These are phyloP conservation scores for Cydia amplana DNA, from an alignment of 1,140 invertebrate species.

Conservation along the genomic window DNA sequence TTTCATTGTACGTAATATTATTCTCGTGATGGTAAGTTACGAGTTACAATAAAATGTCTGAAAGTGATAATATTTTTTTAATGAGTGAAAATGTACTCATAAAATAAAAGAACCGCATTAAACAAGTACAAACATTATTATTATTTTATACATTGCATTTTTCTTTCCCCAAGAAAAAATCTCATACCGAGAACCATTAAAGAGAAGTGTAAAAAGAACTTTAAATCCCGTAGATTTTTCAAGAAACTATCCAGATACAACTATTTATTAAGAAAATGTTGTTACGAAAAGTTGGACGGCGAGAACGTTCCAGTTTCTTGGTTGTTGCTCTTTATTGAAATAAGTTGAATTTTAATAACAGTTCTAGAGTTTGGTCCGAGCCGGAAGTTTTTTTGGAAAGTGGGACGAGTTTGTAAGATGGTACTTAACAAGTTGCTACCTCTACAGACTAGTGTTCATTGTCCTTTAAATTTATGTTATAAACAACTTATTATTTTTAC, in stretches of 20 bases:
- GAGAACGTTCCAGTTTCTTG: background rate
- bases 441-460: background rate
- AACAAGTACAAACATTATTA: background rate
- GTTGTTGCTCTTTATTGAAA: conserved; percentile 27
- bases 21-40: no score
- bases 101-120: no score
- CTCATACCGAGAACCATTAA: background rate
- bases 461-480: background rate
- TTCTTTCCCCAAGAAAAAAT: background rate
- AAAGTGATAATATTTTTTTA: no score
- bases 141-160: background rate
- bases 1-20: no score
- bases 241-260: conserved; percentile 28
- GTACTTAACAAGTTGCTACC: background rate
- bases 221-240: conserved; percentile 13
- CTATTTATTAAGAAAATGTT: conserved; percentile 30
- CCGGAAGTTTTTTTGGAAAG: background rate
- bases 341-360: conserved; percentile 32
- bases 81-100: no score
- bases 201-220: background rate
- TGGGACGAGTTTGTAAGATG: background rate
- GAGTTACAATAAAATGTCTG: no score
- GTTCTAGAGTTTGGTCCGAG: background rate
- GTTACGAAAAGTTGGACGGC: conserved; percentile 1
- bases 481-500: no score